Conservation (phyloP, 2,888 invertebrate species). For the Theretra japonica region DNA sequence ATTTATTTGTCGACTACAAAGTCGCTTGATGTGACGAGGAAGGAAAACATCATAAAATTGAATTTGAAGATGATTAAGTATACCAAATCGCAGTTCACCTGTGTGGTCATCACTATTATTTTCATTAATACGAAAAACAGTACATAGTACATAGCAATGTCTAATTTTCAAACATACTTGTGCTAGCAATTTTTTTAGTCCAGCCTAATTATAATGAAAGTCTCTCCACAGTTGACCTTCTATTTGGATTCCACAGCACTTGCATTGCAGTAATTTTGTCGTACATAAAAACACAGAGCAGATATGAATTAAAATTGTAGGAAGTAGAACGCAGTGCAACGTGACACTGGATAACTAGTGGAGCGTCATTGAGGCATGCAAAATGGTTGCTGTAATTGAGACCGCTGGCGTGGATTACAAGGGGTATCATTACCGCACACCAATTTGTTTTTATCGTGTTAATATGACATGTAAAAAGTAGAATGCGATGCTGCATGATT, state of each 20-base stretch:
- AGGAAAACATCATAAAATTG: no score
- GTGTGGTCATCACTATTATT: no score
- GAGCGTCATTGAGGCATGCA: not conserved
- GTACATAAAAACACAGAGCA: not conserved
- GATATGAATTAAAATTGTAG: not conserved
- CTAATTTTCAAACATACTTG: no score
- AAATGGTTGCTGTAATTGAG: not conserved
- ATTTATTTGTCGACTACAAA: no score
- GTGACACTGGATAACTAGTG: not conserved
- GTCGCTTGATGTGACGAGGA: no score
- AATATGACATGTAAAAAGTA: not conserved
- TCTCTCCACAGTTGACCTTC: no score
- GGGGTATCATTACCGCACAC: not conserved
- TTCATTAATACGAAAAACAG: no score
- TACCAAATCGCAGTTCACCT: no score
- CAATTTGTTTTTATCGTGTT: not conserved
- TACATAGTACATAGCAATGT: no score
- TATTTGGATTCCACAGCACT: not conserved
- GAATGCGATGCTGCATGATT: not conserved
- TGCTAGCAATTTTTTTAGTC: no score
- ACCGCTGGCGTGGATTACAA: not conserved
- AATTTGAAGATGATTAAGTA: no score
- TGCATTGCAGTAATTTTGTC: not conserved
- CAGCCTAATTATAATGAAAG: no score
- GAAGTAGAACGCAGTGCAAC: not conserved